Percentiles rank a stretch among this genome's conserved stretches.
Evolutionary conservation across 2,113 vertebrate genomes (phyloP).

Genomic region (Solea solea): DNA sequence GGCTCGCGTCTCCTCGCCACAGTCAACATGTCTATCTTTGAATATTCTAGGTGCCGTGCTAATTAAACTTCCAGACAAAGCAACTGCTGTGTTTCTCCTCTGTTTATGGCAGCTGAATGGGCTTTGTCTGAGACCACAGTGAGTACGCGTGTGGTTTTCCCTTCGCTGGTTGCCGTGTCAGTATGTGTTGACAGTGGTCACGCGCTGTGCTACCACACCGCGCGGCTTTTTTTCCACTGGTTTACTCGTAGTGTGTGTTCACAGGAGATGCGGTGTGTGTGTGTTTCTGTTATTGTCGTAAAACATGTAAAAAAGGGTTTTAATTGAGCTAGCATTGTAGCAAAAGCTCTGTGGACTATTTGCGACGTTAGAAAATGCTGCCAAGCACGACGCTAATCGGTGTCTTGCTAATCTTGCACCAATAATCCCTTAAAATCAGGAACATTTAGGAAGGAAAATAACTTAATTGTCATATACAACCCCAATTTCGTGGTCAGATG

Average conservation of each 20-base stretch:
- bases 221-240: background rate
- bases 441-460: too few species aligned
- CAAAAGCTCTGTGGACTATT: too few species aligned
- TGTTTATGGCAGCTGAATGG: constrained; percentile 51
- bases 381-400: too few species aligned
- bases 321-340: too few species aligned
- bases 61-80: constrained; percentile 62
- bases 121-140: constrained; percentile 57
- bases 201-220: constrained; percentile 31
- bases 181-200: constrained; percentile 55
- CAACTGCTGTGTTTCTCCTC: constrained; percentile 35
- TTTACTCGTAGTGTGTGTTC: background rate
- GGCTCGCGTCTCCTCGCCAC: constrained; percentile 7
- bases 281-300: background rate
- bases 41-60: constrained; percentile 48
- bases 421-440: too few species aligned
- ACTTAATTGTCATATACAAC: too few species aligned
- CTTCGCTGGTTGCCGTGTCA: constrained; percentile 37
- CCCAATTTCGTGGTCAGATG: too few species aligned
- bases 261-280: background rate
- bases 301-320: too few species aligned
- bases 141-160: constrained; percentile 48
- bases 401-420: too few species aligned
- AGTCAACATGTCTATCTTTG: constrained; percentile 38
- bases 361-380: too few species aligned